phyloP scores from a whole-genome alignment of 2,113 vertebrate genomes.

The Etia nguti region DNA sequence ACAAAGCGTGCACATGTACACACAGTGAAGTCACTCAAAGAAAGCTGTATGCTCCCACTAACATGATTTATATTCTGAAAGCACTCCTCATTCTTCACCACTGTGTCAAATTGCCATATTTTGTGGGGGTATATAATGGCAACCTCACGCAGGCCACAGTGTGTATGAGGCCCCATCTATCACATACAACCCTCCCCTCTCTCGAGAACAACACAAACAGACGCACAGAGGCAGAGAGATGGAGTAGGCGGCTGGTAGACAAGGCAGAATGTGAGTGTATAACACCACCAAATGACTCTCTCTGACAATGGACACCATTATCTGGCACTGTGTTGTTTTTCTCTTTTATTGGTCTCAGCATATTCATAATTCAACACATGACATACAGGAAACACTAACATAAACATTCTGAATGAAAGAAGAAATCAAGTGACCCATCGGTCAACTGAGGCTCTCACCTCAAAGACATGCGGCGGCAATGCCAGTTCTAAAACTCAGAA shows the following conservation, averaged over 20 bases:
- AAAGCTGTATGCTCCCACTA: neutral
- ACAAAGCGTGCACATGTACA: neutral
- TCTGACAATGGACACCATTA: neutral
- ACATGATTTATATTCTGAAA: slow-evolving; percentile 39
- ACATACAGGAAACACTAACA: slow-evolving; percentile 74
- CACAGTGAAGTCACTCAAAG: neutral
- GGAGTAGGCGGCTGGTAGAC: slow-evolving; percentile 5
- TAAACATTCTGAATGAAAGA: slow-evolving; percentile 68
- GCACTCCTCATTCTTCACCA: slow-evolving; percentile 14
- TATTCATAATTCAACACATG: slow-evolving; percentile 73
- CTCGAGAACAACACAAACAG: slow-evolving; percentile 1
- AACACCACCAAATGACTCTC: slow-evolving; percentile 10
- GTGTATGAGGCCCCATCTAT: slow-evolving; percentile 1
- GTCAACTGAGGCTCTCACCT: slow-evolving; percentile 40
- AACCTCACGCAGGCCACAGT: neutral
- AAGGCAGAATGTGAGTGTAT: neutral
- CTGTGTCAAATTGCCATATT: slow-evolving; percentile 21
- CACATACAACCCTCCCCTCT: neutral
- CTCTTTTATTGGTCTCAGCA: slow-evolving; percentile 58
- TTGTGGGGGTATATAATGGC: slow-evolving; percentile 11
- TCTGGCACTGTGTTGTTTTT: neutral
- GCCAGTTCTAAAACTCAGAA: slow-evolving; percentile 45
- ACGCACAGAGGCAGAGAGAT: neutral
- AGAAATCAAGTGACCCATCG: slow-evolving; percentile 53
- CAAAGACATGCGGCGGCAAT: slow-evolving; percentile 58